phyloP scores from a whole-genome alignment of 2,797 vertebrate species.

The Capromys pilorides region DNA sequence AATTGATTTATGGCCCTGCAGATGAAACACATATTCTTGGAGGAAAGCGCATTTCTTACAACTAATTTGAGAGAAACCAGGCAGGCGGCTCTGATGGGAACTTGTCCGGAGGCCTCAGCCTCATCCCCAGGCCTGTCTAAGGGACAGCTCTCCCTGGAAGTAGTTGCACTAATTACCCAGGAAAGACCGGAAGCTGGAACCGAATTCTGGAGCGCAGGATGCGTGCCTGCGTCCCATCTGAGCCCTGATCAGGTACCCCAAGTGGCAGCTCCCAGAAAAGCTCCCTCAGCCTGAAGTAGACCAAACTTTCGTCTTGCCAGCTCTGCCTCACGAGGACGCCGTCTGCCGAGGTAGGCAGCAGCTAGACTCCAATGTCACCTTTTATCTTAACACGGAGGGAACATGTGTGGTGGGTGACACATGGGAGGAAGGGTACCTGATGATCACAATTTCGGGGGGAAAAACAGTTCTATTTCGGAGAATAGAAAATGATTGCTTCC shows the following conservation, averaged over 20 bases:
- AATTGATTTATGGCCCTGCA: conserved; percentile 38
- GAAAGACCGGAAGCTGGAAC: conserved; percentile 42
- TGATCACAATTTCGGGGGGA: fast-evolving
- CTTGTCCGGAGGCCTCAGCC: background rate
- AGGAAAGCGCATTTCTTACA: conserved; percentile 36
- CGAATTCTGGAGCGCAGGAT: background rate
- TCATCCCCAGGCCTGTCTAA: background rate
- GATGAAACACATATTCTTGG: conserved; percentile 46
- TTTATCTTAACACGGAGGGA: background rate
- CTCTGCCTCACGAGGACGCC: background rate
- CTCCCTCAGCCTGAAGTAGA: background rate
- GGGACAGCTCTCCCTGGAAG: conserved; percentile 8
- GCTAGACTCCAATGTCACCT: background rate
- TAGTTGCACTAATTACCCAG: conserved; percentile 60
- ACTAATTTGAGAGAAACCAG: background rate
- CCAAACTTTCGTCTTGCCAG: background rate
- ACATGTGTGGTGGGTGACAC: fast-evolving
- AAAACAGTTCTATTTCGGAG: background rate
- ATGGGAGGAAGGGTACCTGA: background rate
- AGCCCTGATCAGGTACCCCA: background rate
- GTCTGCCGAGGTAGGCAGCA: background rate
- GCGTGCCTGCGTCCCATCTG: background rate
- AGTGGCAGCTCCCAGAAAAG: background rate
- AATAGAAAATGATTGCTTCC: background rate
- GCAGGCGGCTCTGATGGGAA: background rate